Evolutionary conservation across 2,888 invertebrate genomes (phyloP), one percentile per base, ranked within the genome.

Genomic region (Chaetogeoica ovagalla): DNA sequence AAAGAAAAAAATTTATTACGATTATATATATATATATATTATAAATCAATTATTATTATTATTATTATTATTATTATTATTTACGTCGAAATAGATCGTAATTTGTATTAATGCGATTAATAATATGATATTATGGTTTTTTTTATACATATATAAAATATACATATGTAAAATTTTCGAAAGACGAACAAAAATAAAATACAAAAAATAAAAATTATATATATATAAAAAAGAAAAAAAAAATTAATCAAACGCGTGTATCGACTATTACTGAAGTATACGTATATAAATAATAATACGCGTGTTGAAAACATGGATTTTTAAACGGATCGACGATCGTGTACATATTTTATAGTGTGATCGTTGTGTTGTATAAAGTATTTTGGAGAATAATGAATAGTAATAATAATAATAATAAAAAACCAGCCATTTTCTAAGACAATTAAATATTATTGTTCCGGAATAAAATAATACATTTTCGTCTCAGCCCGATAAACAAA

Each of bases 341-440:
- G 77, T 77, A 77, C 48, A 77, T 77, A 77, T 48, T 68, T 69
- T 60, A 63, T 73, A 69, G 60, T 59, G 60, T 59, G 60, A 69
- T 48, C 19, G 39, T 66, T 66, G 57, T 59, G 57, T 57, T 23
- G 57, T 30, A 30, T 4, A 30, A 30, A 30, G n/a, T 23, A 39
- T 30, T 60, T 62, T 21, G 62, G 23, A 55, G 60, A 48, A n/a
- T n/a, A n/a, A n/a, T n/a, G n/a, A n/a, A n/a, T n/a, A n/a, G n/a
- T n/a, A n/a, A n/a, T n/a, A n/a, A n/a, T n/a, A n/a, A n/a, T n/a
- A n/a, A n/a, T n/a, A n/a, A n/a, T n/a, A 63, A 7, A 76, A 77
- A 68, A 48, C 60, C 60, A 77, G 68, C 76, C 76, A 77, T 77
- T 68, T 76, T 19, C 48, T 37, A 77, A 59, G 21, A 65, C 65